Conservation (phyloP, 2,113 vertebrate genomes). For the Macroglossus sobrinus region DNA sequence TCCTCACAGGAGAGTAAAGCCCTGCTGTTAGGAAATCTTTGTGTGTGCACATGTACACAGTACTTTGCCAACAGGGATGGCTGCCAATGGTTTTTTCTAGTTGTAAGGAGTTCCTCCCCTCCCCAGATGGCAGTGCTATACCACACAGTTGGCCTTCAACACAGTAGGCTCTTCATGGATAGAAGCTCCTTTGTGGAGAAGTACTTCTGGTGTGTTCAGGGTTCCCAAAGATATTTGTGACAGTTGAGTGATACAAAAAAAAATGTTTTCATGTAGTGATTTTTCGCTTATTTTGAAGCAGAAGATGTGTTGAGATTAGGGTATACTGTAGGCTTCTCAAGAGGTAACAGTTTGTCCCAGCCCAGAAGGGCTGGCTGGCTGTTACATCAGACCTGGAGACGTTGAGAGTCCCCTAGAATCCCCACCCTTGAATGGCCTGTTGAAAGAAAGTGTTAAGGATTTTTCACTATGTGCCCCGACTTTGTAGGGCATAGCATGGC, state of each 20-base stretch:
- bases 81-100: conserved; percentile 31
- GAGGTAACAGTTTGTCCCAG: not conserved
- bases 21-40: conserved; percentile 43
- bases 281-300: not conserved
- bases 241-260: not conserved
- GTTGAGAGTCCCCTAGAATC: not conserved
- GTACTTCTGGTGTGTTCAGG: not conserved
- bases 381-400: not conserved
- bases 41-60: not conserved
- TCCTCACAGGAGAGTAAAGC: conserved; percentile 49
- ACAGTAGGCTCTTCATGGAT: not conserved
- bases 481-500: not conserved
- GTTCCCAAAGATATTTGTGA: conserved; percentile 31
- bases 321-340: not conserved
- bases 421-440: not conserved
- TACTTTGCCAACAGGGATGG: not conserved
- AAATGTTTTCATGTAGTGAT: not conserved
- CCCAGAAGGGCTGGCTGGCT: not conserved
- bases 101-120: conserved; percentile 48
- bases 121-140: not conserved
- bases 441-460: not conserved
- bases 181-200: conserved; percentile 22
- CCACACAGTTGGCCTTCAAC: not conserved
- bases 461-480: not conserved
- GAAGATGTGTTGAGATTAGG: not conserved